Base-by-base conservation (phyloP, 1,140 invertebrate species). In the Ips typographus region DNA sequence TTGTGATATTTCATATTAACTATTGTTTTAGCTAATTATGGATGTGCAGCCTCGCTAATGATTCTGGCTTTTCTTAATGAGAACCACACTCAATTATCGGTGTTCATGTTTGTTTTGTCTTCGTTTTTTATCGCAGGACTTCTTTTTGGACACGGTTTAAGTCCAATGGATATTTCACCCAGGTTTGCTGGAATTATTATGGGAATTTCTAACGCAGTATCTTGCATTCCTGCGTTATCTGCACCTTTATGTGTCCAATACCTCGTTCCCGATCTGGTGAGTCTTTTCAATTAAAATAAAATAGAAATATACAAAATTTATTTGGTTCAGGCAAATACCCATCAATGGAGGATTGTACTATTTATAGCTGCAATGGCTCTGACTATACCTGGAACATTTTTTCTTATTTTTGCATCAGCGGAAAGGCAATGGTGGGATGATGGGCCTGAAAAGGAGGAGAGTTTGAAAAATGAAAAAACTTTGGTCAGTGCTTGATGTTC, bases 321-420 rank as follows among this genome's bases (percentile, higher is more conserved):
- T 2, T 40, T 40, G 8, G 6, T 58, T 62, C 51, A 70, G 68
- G 44, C 52, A 39, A 64, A 64, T 49, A 39, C 40, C 22, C 3
- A 38, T 36, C 51, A 56, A 63, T 89, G 88, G 87, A 82, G 83
- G 72, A 80, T 79, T 8, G 80, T 89, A 0, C 88, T 88, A 72
- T 87, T 83, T 77, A 83, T 87, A 43, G 80, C 82, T 1, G 82
- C 83, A 2, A 80, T 53, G 0, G 76, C 87, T 0, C 85, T 83
- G 64, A 74, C 83, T 6, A 41, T 79, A 4, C 83, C 82, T 37
- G 84, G 82, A 70, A 53, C 84, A 1, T 58, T 87, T 8, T 89
- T 84, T 68, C 42, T 82, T 2, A 70, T 85, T 39, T 82, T 82
- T 52, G 82, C 81, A 61, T 81, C 78, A 43, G 83, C 76, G 41